These are phyloP conservation scores for Danaus melanippus DNA, from an alignment of 1,140 invertebrate species.

Conservation along the genomic window DNA sequence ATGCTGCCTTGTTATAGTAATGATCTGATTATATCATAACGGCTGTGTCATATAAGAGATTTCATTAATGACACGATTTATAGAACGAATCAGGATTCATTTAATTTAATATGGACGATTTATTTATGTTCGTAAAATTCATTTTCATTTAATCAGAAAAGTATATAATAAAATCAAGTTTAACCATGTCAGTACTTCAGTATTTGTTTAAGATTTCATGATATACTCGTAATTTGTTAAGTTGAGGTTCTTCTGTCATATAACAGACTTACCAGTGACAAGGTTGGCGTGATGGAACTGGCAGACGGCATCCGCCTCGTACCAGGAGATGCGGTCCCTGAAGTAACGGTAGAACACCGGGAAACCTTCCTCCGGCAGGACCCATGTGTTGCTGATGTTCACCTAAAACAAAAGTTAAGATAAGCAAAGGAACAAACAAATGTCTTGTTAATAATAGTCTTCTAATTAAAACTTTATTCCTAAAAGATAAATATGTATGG, in stretches of 20 bases:
- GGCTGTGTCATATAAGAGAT: constrained; percentile 3
- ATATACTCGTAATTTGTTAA: too few relatives aligned
- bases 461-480: constrained; percentile 1
- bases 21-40: constrained; percentile 17
- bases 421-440: not conserved
- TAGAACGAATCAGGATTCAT: too few relatives aligned
- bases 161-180: too few relatives aligned
- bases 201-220: too few relatives aligned
- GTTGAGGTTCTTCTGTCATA: too few relatives aligned
- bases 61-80: constrained; percentile 10
- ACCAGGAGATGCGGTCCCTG: constrained; percentile 83
- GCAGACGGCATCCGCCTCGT: constrained; percentile 83
- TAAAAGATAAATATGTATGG: too few relatives aligned
- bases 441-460: not conserved
- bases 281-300: constrained; percentile 84
- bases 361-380: constrained; percentile 81
- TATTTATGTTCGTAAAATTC: too few relatives aligned
- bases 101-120: too few relatives aligned
- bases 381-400: constrained; percentile 84
- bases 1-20: constrained; percentile 17
- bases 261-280: constrained; percentile 74
- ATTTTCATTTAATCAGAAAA: too few relatives aligned
- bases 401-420: constrained; percentile 68
- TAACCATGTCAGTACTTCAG: not conserved
- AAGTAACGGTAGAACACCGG: constrained; percentile 85